Conservation (phyloP, 2,113 vertebrate genomes). For the Accipiter cooperii region DNA sequence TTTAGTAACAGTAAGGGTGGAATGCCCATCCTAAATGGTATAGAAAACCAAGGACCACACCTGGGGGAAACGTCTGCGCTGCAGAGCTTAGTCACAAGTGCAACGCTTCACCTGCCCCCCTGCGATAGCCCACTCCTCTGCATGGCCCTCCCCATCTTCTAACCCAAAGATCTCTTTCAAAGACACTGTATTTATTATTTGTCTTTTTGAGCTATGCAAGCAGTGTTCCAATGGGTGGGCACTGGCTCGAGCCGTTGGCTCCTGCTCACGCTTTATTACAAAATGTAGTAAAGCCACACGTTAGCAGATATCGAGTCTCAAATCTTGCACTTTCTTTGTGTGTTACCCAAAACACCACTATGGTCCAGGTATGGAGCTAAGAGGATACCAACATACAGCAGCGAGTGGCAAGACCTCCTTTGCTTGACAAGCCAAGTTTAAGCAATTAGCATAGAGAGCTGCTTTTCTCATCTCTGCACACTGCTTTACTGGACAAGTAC, state of each 20-base stretch:
- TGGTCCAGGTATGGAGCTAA: background rate
- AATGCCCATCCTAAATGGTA: background rate
- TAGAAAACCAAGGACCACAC: background rate
- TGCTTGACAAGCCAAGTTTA: background rate
- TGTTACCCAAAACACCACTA: background rate
- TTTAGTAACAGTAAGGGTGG: background rate
- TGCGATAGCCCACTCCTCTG: rapidly evolving
- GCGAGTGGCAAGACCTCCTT: background rate
- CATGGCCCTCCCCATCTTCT: background rate
- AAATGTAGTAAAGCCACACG: background rate
- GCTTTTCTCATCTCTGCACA: background rate
- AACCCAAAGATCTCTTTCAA: background rate
- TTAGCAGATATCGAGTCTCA: background rate
- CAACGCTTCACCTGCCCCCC: background rate
- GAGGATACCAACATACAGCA: background rate
- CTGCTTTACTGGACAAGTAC: background rate
- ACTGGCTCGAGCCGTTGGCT: background rate
- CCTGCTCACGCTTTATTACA: background rate
- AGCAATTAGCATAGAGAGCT: background rate
- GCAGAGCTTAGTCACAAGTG: background rate
- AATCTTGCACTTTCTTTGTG: background rate
- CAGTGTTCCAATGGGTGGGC: background rate
- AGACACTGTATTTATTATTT: background rate
- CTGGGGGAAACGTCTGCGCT: background rate
- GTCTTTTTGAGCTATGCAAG: background rate